Evolutionary conservation across 2,113 vertebrate species (phyloP).

Genomic region (Lepus americanus): DNA sequence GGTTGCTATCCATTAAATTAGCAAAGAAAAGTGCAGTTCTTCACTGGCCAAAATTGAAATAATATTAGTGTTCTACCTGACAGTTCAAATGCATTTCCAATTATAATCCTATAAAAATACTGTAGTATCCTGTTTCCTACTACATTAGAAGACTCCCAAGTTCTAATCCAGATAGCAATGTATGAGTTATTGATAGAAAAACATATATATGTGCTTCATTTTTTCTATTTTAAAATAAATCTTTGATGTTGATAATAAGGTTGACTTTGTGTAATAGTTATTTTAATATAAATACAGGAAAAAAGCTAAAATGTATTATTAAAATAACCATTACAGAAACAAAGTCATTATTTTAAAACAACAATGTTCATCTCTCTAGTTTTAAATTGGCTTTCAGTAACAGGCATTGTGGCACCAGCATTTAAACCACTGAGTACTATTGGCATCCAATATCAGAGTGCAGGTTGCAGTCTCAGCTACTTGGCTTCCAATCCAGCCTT

Average conservation of each 20-base stretch:
- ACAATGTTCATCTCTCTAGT: not conserved
- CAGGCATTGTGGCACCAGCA: too few species aligned
- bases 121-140: not conserved
- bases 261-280: not conserved
- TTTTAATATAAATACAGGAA: not conserved
- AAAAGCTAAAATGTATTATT: not conserved
- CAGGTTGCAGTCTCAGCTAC: too few species aligned
- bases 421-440: too few species aligned
- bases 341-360: not conserved
- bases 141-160: not conserved
- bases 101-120: slow-evolving; percentile 25
- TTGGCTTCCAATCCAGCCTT: too few species aligned
- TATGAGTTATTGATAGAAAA: not conserved
- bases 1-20: slow-evolving; percentile 56
- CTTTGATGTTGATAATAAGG: not conserved
- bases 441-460: too few species aligned
- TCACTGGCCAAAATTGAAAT: slow-evolving; percentile 59
- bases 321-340: not conserved
- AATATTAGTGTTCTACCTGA: slow-evolving; percentile 51
- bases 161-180: not conserved
- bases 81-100: slow-evolving; percentile 41
- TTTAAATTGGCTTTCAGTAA: not conserved
- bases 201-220: not conserved
- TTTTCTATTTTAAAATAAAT: not conserved
- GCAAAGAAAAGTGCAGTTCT: not conserved